Evolutionary conservation across 2,113 vertebrate genomes (phyloP), one percentile per base, ranked within the genome.

Genomic region (Polypterus senegalus): DNA sequence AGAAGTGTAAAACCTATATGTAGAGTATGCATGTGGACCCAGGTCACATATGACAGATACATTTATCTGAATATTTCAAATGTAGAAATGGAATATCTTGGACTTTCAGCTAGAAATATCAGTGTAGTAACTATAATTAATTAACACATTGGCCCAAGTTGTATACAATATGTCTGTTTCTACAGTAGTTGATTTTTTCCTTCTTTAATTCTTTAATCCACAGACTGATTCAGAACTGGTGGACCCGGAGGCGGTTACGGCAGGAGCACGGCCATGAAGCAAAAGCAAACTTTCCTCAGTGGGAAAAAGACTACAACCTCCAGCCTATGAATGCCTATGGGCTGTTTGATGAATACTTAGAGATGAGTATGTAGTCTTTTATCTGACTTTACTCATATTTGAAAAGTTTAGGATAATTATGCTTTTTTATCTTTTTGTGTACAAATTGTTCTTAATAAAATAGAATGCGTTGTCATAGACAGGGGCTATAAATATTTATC

Each of bases 281-380:
- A 57, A 90, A 86, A 80, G 66, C 78, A 61, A 76, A 68, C 62
- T 88, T 93, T 68, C 89, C 90, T 46, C 91, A 94, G 58, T 98
- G 94, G 91, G 94, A 98, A 76, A 89, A 88, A 65, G 92, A 96
- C 76, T 95, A 92, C 74, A 93, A 94, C 67, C 83, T 97, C 6
- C 93, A 95, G 51, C 90, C 92, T 1, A 91, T 97, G 82, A 95
- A 98, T 59, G 83, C 87, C 63, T 96, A 97, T 2, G 94, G 94
- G 66, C 90, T 97, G 69, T 98, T 98, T 53, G 93, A 98, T 52
- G 94, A 98, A 79, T 98, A 97, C 75, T 74, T 97, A 65, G 93
- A 97, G 86, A 98, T 98, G 94, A 96, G 94, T 98, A 92, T 60
- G 87, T 9, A 64, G 54, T 46, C 11, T 49, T 44, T 44, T 27